These are phyloP conservation scores for Tuberolachnus salignus DNA, from an alignment of 2,888 invertebrate genomes.

Conservation along the genomic window DNA sequence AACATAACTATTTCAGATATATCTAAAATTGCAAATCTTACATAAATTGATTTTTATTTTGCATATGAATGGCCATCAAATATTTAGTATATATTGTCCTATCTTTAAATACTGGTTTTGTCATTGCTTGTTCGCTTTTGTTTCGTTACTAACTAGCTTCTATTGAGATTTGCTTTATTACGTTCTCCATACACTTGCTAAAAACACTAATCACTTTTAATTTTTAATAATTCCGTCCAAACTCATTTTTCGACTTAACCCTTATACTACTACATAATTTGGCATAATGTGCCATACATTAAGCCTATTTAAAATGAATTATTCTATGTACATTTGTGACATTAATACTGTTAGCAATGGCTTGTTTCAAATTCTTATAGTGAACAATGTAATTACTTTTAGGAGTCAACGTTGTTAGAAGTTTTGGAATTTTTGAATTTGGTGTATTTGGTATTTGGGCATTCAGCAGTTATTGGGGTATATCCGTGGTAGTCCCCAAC, in stretches of 20 bases:
- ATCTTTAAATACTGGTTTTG: background rate
- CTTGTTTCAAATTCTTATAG: background rate
- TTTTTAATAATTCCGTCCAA: background rate
- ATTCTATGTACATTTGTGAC: too few relatives aligned
- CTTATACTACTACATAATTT: constrained; percentile 1
- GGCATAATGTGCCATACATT: background rate
- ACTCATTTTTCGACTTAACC: background rate
- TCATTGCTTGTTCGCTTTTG: background rate
- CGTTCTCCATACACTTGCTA: constrained; percentile 11
- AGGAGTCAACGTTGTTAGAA: background rate
- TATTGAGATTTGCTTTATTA: background rate
- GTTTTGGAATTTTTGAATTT: background rate
- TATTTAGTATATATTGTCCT: background rate
- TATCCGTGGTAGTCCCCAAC: too few relatives aligned
- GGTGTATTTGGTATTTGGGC: background rate
- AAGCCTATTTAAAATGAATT: too few relatives aligned
- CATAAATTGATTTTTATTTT: background rate
- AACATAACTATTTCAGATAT: too few relatives aligned
- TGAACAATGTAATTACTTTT: background rate
- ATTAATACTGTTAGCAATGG: background rate
- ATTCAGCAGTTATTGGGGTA: too few relatives aligned
- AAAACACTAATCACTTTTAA: background rate
- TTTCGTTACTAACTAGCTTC: background rate
- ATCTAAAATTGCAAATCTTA: too few relatives aligned
- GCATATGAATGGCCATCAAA: background rate